A percentile compares a stretch with the other conserved stretches of the same genome.
These are phyloP conservation scores for Cyprinodon diabolis DNA, from an alignment of 2,797 vertebrate genomes.

Conservation along the genomic window DNA sequence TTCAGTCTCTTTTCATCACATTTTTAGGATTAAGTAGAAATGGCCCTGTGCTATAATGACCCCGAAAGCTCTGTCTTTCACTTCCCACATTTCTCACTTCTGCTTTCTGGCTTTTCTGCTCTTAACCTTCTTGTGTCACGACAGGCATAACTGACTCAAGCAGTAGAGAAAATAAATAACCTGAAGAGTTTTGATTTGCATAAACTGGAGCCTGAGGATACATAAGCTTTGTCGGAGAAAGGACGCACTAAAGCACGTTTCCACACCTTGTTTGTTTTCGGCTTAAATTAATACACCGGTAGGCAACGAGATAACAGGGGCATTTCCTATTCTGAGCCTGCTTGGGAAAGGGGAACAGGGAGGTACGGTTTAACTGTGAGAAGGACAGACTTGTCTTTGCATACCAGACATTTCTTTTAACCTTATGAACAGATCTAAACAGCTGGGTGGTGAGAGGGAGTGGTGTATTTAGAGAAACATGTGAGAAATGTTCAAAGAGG, in stretches of 20 bases:
- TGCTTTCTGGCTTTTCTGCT: constrained; percentile 7
- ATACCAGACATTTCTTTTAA: constrained; percentile 13
- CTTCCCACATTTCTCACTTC: constrained; percentile 6
- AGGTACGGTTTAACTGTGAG: constrained; percentile 61
- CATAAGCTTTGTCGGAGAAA: constrained; percentile 32
- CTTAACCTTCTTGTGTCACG: background rate
- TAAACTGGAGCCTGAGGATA: constrained; percentile 3
- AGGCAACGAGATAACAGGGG: constrained; percentile 73
- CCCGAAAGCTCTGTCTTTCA: constrained; percentile 2
- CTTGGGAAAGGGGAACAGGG: constrained; percentile 73
- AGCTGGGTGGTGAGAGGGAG: background rate
- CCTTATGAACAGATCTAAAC: background rate
- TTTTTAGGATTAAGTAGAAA: background rate
- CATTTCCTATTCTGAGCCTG: constrained; percentile 77
- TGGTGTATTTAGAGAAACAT: background rate
- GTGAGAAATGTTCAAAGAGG: constrained; percentile 49
- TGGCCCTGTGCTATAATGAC: background rate
- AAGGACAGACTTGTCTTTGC: constrained; percentile 36
- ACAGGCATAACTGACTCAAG: constrained; percentile 5
- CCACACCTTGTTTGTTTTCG: constrained; percentile 66
- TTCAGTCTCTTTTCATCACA: background rate
- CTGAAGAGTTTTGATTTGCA: constrained; percentile 10
- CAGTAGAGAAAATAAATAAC: background rate
- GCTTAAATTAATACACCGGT: constrained; percentile 73
- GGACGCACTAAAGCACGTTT: constrained; percentile 34